phyloP scores from a whole-genome alignment of 2,888 invertebrate genomes.

The Halictus quadricinctus region DNA sequence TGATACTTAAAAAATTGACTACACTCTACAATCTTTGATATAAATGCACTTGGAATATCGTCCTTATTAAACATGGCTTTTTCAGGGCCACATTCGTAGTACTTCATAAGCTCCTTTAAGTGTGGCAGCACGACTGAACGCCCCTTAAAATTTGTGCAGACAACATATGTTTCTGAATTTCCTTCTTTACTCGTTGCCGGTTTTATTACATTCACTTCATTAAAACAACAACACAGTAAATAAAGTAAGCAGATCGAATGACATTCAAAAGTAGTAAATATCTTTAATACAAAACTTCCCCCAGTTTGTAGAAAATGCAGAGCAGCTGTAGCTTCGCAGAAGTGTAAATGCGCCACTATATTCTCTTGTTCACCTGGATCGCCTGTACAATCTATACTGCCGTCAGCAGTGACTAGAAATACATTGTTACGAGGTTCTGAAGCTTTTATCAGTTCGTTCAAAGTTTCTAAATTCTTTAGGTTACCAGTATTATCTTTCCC shows the following conservation, averaged over 20 bases:
- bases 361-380: slow-evolving; percentile 94
- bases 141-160: slow-evolving; percentile 87
- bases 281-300: slow-evolving; percentile 92
- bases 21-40: slow-evolving; percentile 87
- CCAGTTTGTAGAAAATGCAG: slow-evolving; percentile 87
- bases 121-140: slow-evolving; percentile 80
- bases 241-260: slow-evolving; percentile 91
- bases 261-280: slow-evolving; percentile 95
- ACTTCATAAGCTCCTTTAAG: slow-evolving; percentile 82
- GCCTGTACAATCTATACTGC: slow-evolving; percentile 94
- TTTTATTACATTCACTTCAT: slow-evolving; percentile 90
- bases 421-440: slow-evolving; percentile 84
- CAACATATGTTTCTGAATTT: slow-evolving; percentile 95
- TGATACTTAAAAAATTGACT: slow-evolving; percentile 86
- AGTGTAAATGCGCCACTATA: slow-evolving; percentile 90
- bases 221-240: slow-evolving; percentile 90
- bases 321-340: slow-evolving; percentile 92
- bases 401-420: slow-evolving; percentile 94
- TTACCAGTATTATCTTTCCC: slow-evolving; percentile 94
- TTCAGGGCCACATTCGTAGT: slow-evolving; percentile 82
- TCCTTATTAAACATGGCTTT: slow-evolving; percentile 85
- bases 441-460: slow-evolving; percentile 85
- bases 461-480: slow-evolving; percentile 88
- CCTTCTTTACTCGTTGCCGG: slow-evolving; percentile 97
- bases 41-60: slow-evolving; percentile 86